A percentile compares a stretch with the other conserved stretches of the same genome.
Evolutionary conservation across 2,113 vertebrate genomes (phyloP).

Genomic region (Etheostoma spectabile): DNA sequence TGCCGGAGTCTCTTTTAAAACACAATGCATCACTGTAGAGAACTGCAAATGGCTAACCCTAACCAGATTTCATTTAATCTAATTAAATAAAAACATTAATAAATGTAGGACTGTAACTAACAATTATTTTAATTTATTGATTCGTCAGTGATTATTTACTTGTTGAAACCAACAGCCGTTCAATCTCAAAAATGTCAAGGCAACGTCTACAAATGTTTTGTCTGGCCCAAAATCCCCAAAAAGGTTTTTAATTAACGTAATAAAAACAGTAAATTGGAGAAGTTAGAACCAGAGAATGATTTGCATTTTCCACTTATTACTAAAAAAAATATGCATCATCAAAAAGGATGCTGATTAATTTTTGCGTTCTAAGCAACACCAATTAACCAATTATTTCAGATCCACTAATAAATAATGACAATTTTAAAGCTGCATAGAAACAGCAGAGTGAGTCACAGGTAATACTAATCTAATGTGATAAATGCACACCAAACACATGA

Average conservation of each 20-base stretch:
- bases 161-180: neutral
- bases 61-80: too few species aligned
- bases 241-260: neutral
- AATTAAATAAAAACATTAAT: neutral
- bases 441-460: constrained; percentile 4
- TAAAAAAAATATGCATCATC: neutral
- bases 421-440: neutral
- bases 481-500: constrained; percentile 9
- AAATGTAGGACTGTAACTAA: neutral
- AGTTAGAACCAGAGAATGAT: neutral
- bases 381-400: neutral
- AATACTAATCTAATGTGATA: constrained; percentile 21
- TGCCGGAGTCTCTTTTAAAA: neutral
- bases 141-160: neutral
- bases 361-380: too few species aligned
- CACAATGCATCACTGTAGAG: neutral
- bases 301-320: neutral
- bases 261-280: neutral
- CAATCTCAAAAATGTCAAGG: neutral
- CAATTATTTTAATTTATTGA: neutral
- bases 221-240: neutral
- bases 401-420: neutral
- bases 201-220: neutral
- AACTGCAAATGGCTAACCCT: too few species aligned
- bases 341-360: neutral